Evolutionary conservation across 2,797 vertebrate species (phyloP), one percentile per base, ranked within the genome.

Genomic region (Cyprinella venusta): DNA sequence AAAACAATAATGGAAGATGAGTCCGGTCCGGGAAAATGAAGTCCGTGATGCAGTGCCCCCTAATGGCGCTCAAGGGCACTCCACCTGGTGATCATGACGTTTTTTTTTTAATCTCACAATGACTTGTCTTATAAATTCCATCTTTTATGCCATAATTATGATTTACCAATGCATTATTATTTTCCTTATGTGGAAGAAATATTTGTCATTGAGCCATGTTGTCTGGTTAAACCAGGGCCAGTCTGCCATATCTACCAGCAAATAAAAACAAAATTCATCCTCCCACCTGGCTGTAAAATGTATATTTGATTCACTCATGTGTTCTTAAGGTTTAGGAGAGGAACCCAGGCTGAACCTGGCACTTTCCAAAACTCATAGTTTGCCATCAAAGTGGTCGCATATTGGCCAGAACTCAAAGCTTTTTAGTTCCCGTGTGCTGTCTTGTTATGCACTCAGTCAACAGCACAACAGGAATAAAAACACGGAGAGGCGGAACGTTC

Each of bases 401-500:
- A 38, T 13, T 75, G 81, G 72, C 54, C 18, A 24, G 59, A 36
- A 76, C 52, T 50, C 71, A 21, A 45, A 67, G 65, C 30, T 71
- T 59, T 67, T 30, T 19, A 40, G 30, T 54, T 86, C 26, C 56
- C 61, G 75, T 77, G 64, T 84, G 61, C 82, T 6, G 38, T 79
- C 83, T 85, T 80, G 24, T 74, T 84, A 84, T 82, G 83, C 68
- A 84, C 42, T 54, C 69, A 24, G 67, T 68, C 79, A 83, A 86
- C 36, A 88, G 30, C 36, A 33, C 54, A 76, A 78, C 80, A 79
- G 63, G 68, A 86, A 75, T 67, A 63, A 84, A 88, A 84, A 88
- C 70, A 85, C 24, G 16, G 69, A 77, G 79, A 26, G 65, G 52
- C 45, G 36, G 36, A 81, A 79, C 68, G 86, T 86, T 85, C 70